These are phyloP conservation scores for Phymatocera aterrima DNA, from an alignment of 2,888 invertebrate species.

Conservation along the genomic window DNA sequence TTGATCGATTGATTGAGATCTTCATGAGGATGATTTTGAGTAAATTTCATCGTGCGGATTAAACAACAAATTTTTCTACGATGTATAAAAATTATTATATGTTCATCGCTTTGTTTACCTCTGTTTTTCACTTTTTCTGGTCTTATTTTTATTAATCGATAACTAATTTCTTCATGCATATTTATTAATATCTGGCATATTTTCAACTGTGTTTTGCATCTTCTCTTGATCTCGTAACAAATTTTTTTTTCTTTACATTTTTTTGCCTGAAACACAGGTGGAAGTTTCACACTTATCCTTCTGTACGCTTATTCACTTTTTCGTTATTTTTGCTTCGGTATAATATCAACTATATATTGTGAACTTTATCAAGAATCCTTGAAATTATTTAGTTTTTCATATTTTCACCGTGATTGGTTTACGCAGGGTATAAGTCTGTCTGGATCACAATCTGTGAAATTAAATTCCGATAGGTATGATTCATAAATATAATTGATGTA, in stretches of 20 bases:
- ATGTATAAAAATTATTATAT: too few relatives aligned
- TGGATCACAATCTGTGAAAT: neutral
- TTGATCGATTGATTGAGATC: neutral
- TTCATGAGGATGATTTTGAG: neutral
- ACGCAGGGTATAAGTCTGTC: neutral
- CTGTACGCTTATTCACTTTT: neutral
- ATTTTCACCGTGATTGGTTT: neutral
- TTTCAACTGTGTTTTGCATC: neutral
- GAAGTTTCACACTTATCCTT: constrained; percentile 4
- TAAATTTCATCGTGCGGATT: too few relatives aligned
- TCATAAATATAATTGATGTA: neutral
- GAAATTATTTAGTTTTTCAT: neutral
- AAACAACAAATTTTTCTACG: too few relatives aligned
- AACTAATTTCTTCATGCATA: too few relatives aligned
- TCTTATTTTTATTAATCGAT: too few relatives aligned
- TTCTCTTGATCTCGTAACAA: neutral
- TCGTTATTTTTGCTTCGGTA: neutral
- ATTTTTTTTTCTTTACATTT: too few relatives aligned
- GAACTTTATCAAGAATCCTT: neutral
- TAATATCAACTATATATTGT: neutral
- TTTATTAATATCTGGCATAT: neutral
- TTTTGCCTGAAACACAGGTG: constrained; percentile 27
- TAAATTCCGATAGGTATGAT: neutral
- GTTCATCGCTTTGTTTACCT: too few relatives aligned
- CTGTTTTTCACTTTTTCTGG: too few relatives aligned